A percentile compares a stretch with the other conserved stretches of the same genome.
Conservation (phyloP, 1,140 invertebrate species). For the Cotesia typhae region DNA sequence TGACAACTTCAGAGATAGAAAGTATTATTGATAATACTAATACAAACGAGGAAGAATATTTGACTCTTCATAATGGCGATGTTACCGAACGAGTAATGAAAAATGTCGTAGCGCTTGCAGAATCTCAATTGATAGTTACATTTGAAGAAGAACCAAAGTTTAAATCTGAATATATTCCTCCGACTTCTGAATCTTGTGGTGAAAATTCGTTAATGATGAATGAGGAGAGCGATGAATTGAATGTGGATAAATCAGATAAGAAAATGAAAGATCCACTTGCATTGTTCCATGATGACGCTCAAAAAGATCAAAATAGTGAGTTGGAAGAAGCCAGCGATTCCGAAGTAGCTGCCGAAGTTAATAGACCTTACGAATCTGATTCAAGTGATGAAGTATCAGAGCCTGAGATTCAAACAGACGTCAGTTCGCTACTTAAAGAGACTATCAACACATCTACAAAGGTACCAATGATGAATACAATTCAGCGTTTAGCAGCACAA, state of each 20-base stretch:
- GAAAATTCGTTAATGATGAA: neutral
- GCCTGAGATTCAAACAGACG: conserved; percentile 51
- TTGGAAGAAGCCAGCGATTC: conserved; percentile 36
- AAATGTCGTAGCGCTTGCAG: too few species aligned
- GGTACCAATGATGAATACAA: conserved; percentile 59
- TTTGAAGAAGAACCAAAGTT: conserved; percentile 19
- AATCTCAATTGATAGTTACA: neutral
- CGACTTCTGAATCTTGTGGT: neutral
- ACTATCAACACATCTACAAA: conserved; percentile 49
- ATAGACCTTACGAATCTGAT: conserved; percentile 51
- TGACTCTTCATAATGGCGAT: neutral
- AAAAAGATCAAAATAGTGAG: conserved; percentile 32
- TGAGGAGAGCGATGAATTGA: neutral
- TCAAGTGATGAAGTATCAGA: conserved; percentile 56
- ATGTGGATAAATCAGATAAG: conserved; percentile 33
- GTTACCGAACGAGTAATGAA: neutral
- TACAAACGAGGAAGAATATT: neutral
- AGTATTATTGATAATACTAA: neutral
- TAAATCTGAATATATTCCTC: neutral
- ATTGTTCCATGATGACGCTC: conserved; percentile 33
- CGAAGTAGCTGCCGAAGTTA: conserved; percentile 21
- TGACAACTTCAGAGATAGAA: conserved; percentile 45
- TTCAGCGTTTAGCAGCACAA: conserved; percentile 59
- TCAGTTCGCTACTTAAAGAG: conserved; percentile 55
- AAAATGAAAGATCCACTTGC: conserved; percentile 48